Base-by-base conservation (phyloP, 2,888 invertebrate genomes). In the Ormyrus rosae region DNA sequence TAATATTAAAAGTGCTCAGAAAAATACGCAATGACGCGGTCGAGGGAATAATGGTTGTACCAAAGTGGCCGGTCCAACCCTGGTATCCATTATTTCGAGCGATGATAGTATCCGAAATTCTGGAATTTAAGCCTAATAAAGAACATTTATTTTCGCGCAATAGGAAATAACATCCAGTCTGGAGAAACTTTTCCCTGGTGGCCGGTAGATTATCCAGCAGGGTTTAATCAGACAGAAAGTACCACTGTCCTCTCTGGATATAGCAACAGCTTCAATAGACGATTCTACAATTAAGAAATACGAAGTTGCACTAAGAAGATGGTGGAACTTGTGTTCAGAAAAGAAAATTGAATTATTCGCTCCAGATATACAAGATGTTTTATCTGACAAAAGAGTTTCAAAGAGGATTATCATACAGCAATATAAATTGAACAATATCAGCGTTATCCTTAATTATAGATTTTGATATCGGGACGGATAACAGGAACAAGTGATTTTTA, bases 261-360 rank as follows among this genome's bases (percentile, higher is more conserved):
- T 68, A 55, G 55, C 7, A 5, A 4, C 55, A 45, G 68, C 68
- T 4, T 61, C 63, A 5, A n/a, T 72, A 7, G 8, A n/a, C 45
- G 50, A 60, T 19, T 71, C 71, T 1, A 60, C 71, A 0, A 6
- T 71, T 5, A 71, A 71, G 34, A 60, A 50, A 11, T 71, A 71
- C 19, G 60, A 71, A 48, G 7, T 50, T 11, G 58, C 50, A 6
- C 10, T 61, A 19, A 67, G 53, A 8, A 50, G 53, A 51, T 67
- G 67, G 67, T 51, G 19, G 51, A 53, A 13, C 4, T 71, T 60
- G 10, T 71, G 60, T 34, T 4, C 0, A 34, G n/a, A 3, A 11
- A 60, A 50, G 11, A 2, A 0, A 1, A 19, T n/a, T 19, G 19
- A 58, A 13, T 2, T 48, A 5, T 71, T 71, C 13, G 5, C 50